A percentile compares a stretch with the other conserved stretches of the same genome.
phyloP scores from a whole-genome alignment of 2,888 invertebrate species.

The Pollenia griseotomentosa region DNA sequence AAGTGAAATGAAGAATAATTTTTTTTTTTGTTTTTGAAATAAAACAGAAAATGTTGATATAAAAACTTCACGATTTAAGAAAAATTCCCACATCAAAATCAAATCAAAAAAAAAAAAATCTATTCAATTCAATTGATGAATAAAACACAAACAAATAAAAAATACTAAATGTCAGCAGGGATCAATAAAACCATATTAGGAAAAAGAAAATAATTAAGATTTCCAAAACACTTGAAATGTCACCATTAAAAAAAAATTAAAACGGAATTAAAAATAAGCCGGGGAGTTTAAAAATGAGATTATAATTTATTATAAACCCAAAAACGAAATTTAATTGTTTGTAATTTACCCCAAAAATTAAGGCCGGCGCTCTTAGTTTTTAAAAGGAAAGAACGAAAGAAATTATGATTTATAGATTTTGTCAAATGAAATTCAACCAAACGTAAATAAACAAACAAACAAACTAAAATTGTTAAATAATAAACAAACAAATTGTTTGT shows the following conservation, averaged over 20 bases:
- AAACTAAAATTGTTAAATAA: constrained; percentile 5
- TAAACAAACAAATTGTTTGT: constrained; percentile 54
- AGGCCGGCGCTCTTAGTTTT: background rate
- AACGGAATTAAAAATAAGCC: constrained; percentile 40
- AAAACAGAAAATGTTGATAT: constrained; percentile 73
- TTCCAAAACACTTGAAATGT: constrained; percentile 60
- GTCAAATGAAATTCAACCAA: background rate
- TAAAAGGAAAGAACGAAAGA: background rate
- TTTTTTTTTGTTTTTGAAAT: constrained; percentile 63
- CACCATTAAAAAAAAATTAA: constrained; percentile 41
- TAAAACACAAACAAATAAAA: constrained; percentile 34
- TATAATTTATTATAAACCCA: constrained; percentile 33
- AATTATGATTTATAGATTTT: constrained; percentile 52
- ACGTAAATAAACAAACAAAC: constrained; percentile 31
- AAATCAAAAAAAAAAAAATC: constrained; percentile 65
- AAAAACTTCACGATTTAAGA: constrained; percentile 64
- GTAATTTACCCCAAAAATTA: background rate
- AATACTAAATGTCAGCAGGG: constrained; percentile 67
- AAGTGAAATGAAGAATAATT: constrained; percentile 56
- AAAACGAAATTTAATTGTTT: constrained; percentile 28
- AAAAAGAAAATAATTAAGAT: background rate
- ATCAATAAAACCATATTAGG: constrained; percentile 59
- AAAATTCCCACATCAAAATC: constrained; percentile 79
- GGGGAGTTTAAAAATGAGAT: constrained; percentile 23
- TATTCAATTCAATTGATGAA: constrained; percentile 59